These are phyloP conservation scores for Haliclystus octoradiatus DNA, from an alignment of 30 jellyfish, hydroid and myxozoan genomes.

Conservation along the genomic window DNA sequence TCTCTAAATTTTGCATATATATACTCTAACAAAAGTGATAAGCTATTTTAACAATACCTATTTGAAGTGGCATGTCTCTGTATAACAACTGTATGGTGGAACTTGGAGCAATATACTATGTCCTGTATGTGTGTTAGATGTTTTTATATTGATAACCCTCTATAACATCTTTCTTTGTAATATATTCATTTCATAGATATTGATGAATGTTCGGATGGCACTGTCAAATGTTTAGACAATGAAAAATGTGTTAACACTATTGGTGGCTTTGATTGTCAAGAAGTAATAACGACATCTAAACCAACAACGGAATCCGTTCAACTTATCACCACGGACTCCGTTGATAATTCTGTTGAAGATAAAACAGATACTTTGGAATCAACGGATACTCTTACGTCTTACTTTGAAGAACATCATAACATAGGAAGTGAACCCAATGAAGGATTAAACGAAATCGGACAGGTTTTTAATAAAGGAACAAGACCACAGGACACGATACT, in stretches of 20 bases:
- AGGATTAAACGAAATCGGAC: too few species aligned
- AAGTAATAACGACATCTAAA: not conserved
- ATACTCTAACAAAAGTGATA: too few species aligned
- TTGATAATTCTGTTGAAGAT: not conserved
- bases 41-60: too few species aligned
- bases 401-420: not conserved
- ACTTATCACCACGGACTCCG: not conserved
- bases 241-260: slow-evolving; percentile 13
- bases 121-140: too few species aligned
- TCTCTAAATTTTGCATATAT: too few species aligned
- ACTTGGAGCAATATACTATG: too few species aligned
- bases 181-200: slow-evolving; percentile 15
- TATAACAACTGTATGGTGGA: too few species aligned
- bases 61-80: too few species aligned
- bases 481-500: too few species aligned
- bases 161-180: not conserved
- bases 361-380: not conserved
- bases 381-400: not conserved
- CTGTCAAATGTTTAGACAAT: not conserved
- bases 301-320: not conserved
- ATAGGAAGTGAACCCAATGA: too few species aligned
- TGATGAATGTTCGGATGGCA: slow-evolving; percentile 30
- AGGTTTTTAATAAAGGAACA: too few species aligned
- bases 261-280: slow-evolving; percentile 3
- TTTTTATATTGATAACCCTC: not conserved